Conservation (phyloP, 2,797 vertebrate genomes). For the Myoxocephalus aenaeus region DNA sequence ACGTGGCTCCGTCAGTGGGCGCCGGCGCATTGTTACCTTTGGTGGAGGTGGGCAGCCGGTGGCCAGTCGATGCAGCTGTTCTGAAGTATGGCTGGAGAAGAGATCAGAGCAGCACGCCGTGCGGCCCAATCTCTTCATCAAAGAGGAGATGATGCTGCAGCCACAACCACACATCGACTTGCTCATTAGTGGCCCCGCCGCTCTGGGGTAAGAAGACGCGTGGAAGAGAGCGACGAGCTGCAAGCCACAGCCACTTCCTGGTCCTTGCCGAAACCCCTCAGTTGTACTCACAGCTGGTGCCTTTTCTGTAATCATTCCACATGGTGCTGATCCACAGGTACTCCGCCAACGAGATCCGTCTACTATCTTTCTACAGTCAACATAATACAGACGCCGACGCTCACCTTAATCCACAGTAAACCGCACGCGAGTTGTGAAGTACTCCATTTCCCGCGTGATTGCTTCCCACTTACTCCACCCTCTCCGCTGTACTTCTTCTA, state of each 20-base stretch:
- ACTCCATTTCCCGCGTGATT: slow-evolving; percentile 78
- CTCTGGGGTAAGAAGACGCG: slow-evolving; percentile 50
- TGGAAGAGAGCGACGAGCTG: slow-evolving; percentile 13
- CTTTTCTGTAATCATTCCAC: slow-evolving; percentile 56
- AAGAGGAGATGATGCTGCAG: slow-evolving; percentile 97
- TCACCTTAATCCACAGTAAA: slow-evolving; percentile 65
- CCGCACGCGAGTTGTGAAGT: slow-evolving; percentile 54
- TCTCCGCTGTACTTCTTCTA: slow-evolving; percentile 58
- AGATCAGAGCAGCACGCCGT: slow-evolving; percentile 97
- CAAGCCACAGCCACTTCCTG: slow-evolving; percentile 52
- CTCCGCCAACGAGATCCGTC: slow-evolving; percentile 34
- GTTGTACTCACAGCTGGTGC: slow-evolving; percentile 44
- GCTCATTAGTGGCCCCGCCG: slow-evolving; percentile 87
- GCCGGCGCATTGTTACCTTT: slow-evolving; percentile 88
- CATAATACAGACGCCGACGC: slow-evolving; percentile 31
- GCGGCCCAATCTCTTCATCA: slow-evolving; percentile 99
- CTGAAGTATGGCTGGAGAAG: slow-evolving; percentile 93
- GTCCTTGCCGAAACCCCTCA: slow-evolving; percentile 30
- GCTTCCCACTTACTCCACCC: slow-evolving; percentile 69
- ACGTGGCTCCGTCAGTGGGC: slow-evolving; percentile 16
- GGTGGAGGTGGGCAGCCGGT: slow-evolving; percentile 90
- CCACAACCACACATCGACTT: slow-evolving; percentile 99
- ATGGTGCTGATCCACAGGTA: slow-evolving; percentile 80
- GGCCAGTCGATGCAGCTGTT: slow-evolving; percentile 95
- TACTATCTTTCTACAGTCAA: slow-evolving; percentile 21